Conservation (phyloP, 1,140 invertebrate species). For the Portunus trituberculatus region DNA sequence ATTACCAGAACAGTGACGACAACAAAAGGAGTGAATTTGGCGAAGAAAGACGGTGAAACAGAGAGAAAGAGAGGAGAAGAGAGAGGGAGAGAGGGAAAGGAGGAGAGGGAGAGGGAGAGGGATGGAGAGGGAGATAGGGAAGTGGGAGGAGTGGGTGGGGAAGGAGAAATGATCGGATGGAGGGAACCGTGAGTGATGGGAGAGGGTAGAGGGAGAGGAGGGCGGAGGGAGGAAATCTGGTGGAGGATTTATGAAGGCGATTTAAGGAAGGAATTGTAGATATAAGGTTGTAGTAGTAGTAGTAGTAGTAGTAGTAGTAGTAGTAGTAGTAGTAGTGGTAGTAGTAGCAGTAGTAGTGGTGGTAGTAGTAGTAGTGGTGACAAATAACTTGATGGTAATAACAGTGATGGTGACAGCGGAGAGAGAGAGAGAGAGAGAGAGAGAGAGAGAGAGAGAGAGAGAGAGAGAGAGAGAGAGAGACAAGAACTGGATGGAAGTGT, state of each 20-base stretch:
- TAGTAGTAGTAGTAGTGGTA: too few species aligned
- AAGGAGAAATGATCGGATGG: background rate
- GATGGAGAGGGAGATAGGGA: background rate
- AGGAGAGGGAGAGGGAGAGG: background rate
- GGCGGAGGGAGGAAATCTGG: background rate
- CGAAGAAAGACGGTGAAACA: background rate
- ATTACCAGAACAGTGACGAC: too few species aligned
- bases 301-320: too few species aligned
- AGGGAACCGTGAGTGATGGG: background rate
- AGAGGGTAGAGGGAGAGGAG: background rate
- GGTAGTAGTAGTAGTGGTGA: too few species aligned
- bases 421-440: background rate
- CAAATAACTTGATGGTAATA: too few species aligned
- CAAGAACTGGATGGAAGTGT: background rate
- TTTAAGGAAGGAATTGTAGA: too few species aligned
- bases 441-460: background rate
- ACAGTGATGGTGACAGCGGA: background rate
- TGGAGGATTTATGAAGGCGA: background rate
- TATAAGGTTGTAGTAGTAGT: too few species aligned
- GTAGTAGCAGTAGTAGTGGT: too few species aligned
- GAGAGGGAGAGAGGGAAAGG: constrained; percentile 21
- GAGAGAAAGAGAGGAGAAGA: constrained; percentile 13
- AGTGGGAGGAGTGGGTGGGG: background rate
- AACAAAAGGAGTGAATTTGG: too few species aligned
- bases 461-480: background rate